These are phyloP conservation scores for Dryococelus australis DNA, from an alignment of 2,888 invertebrate genomes.

Conservation along the genomic window DNA sequence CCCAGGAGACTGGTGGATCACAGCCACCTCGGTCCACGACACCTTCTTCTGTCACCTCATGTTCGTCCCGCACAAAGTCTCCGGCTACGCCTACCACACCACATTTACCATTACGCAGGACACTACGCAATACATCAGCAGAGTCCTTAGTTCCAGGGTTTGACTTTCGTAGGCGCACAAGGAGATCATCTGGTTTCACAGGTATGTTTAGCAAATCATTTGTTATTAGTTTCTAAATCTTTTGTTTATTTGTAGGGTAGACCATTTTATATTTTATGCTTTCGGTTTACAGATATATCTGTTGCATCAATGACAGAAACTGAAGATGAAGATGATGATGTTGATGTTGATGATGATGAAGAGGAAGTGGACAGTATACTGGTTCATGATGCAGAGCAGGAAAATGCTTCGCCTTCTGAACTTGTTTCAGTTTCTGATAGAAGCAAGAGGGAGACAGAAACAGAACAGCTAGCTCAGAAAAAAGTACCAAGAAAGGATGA, in stretches of 20 bases:
- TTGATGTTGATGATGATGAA: slow-evolving; percentile 42
- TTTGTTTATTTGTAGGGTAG: not conserved
- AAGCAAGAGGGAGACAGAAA: slow-evolving; percentile 35
- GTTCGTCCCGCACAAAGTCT: slow-evolving; percentile 70
- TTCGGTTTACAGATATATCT: slow-evolving; percentile 40
- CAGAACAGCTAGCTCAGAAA: not conserved
- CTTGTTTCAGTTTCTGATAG: slow-evolving; percentile 42
- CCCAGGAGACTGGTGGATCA: slow-evolving; percentile 47
- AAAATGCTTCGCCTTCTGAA: not conserved
- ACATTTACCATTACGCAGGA: slow-evolving; percentile 17
- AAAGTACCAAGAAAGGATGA: slow-evolving; percentile 39
- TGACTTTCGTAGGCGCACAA: slow-evolving; percentile 45
- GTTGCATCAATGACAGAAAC: slow-evolving; percentile 49
- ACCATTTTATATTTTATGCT: slow-evolving; percentile 19
- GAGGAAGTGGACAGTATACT: slow-evolving; percentile 23
- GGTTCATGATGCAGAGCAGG: not conserved
- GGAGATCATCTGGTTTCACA: slow-evolving; percentile 48
- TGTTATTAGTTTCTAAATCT: not conserved
- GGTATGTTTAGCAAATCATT: slow-evolving; percentile 41
- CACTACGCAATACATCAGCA: slow-evolving; percentile 34
- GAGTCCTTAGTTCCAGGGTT: slow-evolving; percentile 27
- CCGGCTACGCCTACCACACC: slow-evolving; percentile 63
- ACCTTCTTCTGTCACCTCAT: slow-evolving; percentile 69
- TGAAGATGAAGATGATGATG: slow-evolving; percentile 47
- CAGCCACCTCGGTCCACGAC: slow-evolving; percentile 68